These are phyloP conservation scores for Heliconius eleuchia DNA, from an alignment of 1,140 invertebrate species.

Conservation along the genomic window DNA sequence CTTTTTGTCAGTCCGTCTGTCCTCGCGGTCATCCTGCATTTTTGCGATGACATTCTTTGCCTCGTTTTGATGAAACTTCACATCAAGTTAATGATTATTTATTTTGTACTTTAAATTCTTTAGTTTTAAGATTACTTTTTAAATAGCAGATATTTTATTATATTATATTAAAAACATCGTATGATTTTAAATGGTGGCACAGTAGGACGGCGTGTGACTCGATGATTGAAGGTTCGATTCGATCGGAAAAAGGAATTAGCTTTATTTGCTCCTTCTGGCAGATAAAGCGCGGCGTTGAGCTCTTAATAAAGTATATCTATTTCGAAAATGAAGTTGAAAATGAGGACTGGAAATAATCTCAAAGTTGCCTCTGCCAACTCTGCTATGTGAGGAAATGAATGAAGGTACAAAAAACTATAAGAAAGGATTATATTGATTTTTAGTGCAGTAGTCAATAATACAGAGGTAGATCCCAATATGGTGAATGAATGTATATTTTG, in stretches of 20 bases:
- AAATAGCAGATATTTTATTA: background rate
- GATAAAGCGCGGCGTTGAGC: no score
- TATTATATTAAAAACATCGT: background rate
- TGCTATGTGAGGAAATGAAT: no score
- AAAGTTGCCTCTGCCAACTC: no score
- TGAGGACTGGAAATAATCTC: no score
- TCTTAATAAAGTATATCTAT: no score
- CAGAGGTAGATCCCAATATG: background rate
- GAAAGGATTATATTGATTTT: background rate
- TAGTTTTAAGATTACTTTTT: constrained; percentile 26
- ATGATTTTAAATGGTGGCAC: background rate
- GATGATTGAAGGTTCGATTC: no score
- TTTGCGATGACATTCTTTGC: constrained; percentile 66
- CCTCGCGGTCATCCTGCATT: constrained; percentile 46
- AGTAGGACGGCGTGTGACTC: no score
- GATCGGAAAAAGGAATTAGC: no score
- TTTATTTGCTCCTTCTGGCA: no score
- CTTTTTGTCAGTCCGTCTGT: constrained; percentile 66
- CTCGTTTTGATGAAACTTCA: constrained; percentile 63
- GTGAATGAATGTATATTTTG: background rate
- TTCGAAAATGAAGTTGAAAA: no score
- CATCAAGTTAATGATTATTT: background rate
- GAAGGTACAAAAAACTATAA: background rate
- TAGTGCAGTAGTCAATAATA: background rate
- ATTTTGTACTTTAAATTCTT: constrained; percentile 34